These are phyloP conservation scores for Otis tarda DNA, from an alignment of 2,113 vertebrate genomes.

Conservation along the genomic window DNA sequence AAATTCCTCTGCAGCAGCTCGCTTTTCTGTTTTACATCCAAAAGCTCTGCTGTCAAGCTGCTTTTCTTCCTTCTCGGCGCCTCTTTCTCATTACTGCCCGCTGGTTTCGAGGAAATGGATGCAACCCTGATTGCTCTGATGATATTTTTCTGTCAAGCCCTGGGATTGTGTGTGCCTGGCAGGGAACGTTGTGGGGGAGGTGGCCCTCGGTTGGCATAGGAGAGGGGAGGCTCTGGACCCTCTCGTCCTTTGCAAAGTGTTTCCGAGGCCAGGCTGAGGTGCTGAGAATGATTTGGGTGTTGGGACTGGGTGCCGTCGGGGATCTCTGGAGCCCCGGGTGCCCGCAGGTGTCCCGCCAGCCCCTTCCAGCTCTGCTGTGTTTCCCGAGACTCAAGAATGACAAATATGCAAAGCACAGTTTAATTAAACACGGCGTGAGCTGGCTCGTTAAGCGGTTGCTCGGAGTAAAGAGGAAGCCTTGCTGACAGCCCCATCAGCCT, in stretches of 20 bases:
- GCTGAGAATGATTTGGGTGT: background rate
- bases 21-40: background rate
- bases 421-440: background rate
- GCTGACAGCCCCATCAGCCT: background rate
- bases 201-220: background rate
- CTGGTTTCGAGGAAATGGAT: background rate
- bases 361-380: background rate
- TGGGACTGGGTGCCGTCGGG: accelerated
- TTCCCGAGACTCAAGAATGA: background rate
- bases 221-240: too few species aligned
- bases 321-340: background rate
- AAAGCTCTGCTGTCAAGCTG: background rate
- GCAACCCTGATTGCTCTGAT: background rate
- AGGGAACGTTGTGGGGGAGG: background rate
- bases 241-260: background rate
- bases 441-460: slow-evolving; percentile 2
- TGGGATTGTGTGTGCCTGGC: background rate
- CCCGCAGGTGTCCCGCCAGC: background rate
- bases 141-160: background rate
- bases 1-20: background rate
- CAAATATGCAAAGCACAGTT: background rate
- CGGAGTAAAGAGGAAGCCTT: background rate
- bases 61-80: background rate
- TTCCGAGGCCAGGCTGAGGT: background rate
- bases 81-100: background rate